Conservation (phyloP, 2,113 vertebrate genomes). For the Thalassoma bifasciatum region DNA sequence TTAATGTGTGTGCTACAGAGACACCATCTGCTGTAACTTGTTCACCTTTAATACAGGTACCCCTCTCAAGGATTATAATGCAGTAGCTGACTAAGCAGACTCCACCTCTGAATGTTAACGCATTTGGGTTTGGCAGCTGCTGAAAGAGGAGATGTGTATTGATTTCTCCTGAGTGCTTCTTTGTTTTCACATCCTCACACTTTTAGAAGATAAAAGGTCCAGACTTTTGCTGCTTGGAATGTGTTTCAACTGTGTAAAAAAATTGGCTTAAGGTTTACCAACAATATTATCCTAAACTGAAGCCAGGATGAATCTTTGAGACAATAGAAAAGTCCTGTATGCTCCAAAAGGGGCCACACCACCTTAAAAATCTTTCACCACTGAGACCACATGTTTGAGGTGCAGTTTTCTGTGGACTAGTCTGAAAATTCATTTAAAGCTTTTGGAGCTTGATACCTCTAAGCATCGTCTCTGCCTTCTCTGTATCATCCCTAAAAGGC, state of each 20-base stretch:
- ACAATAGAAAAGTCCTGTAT: neutral
- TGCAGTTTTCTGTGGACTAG: neutral
- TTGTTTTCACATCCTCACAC: neutral
- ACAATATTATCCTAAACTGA: too few species aligned
- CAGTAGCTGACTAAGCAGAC: slow-evolving; percentile 8
- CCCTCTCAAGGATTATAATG: slow-evolving; percentile 8
- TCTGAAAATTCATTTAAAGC: too few species aligned
- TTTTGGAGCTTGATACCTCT: neutral
- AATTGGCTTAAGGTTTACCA: too few species aligned
- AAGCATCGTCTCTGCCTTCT: too few species aligned
- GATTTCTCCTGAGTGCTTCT: neutral
- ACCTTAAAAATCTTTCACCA: neutral
- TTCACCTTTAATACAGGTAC: slow-evolving; percentile 12
- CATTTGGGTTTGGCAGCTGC: neutral
- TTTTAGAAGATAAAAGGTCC: neutral
- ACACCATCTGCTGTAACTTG: slow-evolving; percentile 19
- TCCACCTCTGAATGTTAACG: slow-evolving; percentile 12
- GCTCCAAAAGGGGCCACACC: neutral
- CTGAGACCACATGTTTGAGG: too few species aligned
- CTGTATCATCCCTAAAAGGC: neutral
- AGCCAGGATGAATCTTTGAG: too few species aligned
- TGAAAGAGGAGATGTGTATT: slow-evolving; percentile 5
- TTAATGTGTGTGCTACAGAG: neutral
- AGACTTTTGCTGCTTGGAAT: too few species aligned
- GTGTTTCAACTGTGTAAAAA: too few species aligned